Percentiles rank a stretch among this genome's conserved stretches.
Evolutionary conservation across 2,797 vertebrate genomes (phyloP).

Genomic region (Gobio occitaniae): DNA sequence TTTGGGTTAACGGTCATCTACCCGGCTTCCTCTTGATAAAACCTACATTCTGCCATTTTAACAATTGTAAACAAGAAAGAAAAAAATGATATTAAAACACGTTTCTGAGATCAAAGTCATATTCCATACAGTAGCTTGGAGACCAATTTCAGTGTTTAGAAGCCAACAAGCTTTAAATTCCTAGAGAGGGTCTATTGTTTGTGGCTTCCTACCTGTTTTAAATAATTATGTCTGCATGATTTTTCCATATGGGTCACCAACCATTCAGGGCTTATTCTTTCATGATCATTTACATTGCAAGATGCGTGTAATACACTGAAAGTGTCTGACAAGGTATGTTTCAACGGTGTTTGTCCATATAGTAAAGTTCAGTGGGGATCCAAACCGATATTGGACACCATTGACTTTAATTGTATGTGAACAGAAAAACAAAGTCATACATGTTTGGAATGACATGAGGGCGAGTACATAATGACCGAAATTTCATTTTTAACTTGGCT

Average conservation of each 20-base stretch:
- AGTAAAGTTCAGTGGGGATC: not conserved
- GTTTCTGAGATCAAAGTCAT: slow-evolving; percentile 14
- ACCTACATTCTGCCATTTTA: not conserved
- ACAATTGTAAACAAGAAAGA: not conserved
- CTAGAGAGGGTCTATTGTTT: slow-evolving; percentile 63
- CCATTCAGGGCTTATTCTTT: slow-evolving; percentile 30
- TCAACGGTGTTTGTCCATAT: not conserved
- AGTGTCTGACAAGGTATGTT: not conserved
- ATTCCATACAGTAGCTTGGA: not conserved
- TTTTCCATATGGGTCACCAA: slow-evolving; percentile 59
- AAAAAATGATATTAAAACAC: not conserved
- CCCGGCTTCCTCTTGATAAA: not conserved
- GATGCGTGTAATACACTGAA: not conserved
- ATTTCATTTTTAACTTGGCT: not conserved
- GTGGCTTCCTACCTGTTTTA: slow-evolving; percentile 62
- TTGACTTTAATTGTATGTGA: not conserved
- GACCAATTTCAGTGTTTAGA: slow-evolving; percentile 33
- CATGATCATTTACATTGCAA: slow-evolving; percentile 12
- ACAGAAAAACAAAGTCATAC: not conserved
- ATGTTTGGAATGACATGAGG: not conserved
- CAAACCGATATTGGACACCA: not conserved
- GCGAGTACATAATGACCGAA: not conserved
- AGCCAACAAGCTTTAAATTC: slow-evolving; percentile 57
- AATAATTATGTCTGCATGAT: slow-evolving; percentile 56
- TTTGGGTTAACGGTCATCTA: not conserved